Evolutionary conservation across 2,113 vertebrate species (phyloP), one percentile per base, ranked within the genome.

Genomic region (Vulpes vulpes): DNA sequence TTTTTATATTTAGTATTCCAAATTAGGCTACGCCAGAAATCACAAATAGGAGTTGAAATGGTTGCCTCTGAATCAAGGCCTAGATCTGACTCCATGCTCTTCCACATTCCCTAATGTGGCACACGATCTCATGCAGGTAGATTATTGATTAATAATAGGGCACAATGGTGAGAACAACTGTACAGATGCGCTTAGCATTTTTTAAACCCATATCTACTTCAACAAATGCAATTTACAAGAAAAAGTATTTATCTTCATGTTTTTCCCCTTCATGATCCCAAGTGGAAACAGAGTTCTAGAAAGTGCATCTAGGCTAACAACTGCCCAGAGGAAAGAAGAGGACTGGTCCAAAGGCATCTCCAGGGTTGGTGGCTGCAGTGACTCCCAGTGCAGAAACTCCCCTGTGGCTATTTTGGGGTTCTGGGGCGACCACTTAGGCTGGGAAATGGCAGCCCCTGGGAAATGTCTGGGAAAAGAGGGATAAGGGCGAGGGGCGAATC

Each of bases 151-250:
- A 82, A 74, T 84, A 85, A 57, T 27, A 64, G 43, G 3, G 10
- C 74, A 76, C 27, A 27, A 76, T 23, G 32, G 23, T 71, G 67
- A 94, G 55, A 87, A 51, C 35, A 82, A 60, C 73, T 84, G 14
- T 88, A 22, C 89, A 49, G 64, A 92, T 62, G 25, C 6, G 32
- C 55, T 86, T 62, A 49, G 23, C 49, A 51, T 76, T 16, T 95
- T 85, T 73, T 32, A 80, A 76, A 59, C 12, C 30, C 43, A 11
- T 91, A 38, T 91, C 59, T 76, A 30, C 59, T 76, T 87, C 22
- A 91, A 82, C 30, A 94, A 92, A 92, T 91, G 16, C 43, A 89
- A 30, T 91, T 91, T 85, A 82, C 59, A 89, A 96, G 60, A 96
- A 88, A 95, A 73, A 69, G 15, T 62, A 67, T 90, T 53, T 82